Percentiles rank a stretch among this genome's conserved stretches.
Conservation (phyloP, 1,140 invertebrate genomes). For the Colletes latitarsis region DNA sequence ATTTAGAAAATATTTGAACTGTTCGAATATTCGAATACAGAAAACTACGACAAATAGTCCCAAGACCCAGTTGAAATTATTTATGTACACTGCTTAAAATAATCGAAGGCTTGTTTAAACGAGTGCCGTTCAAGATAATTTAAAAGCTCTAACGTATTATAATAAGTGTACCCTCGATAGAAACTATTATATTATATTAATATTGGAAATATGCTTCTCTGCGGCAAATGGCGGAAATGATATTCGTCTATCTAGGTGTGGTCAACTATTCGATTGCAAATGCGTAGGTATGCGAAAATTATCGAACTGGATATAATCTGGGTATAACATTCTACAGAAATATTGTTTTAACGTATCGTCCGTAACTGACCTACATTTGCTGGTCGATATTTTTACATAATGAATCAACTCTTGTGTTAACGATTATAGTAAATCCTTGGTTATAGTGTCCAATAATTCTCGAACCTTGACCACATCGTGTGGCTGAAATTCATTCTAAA, state of each 20-base stretch:
- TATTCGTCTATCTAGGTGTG: not conserved
- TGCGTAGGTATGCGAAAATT: too few relatives aligned
- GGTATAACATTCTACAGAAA: not conserved
- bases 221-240: not conserved
- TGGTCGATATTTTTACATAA: conserved; percentile 51
- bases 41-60: too few relatives aligned
- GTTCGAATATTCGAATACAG: too few relatives aligned
- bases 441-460: conserved; percentile 2
- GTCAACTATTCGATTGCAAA: not conserved
- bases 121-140: too few relatives aligned
- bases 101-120: too few relatives aligned
- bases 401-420: conserved; percentile 28
- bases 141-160: too few relatives aligned
- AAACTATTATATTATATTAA: too few relatives aligned
- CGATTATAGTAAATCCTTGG: conserved; percentile 14
- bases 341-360: conserved; percentile 9
- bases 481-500: conserved; percentile 2
- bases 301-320: not conserved
- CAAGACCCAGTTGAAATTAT: too few relatives aligned
- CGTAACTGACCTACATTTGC: conserved; percentile 39
- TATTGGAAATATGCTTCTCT: not conserved
- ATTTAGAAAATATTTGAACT: too few relatives aligned
- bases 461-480: conserved; percentile 18
- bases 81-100: too few relatives aligned
- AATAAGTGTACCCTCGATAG: too few relatives aligned